phyloP scores from a whole-genome alignment of 2,113 vertebrate species.

The Pithys albifrons region DNA sequence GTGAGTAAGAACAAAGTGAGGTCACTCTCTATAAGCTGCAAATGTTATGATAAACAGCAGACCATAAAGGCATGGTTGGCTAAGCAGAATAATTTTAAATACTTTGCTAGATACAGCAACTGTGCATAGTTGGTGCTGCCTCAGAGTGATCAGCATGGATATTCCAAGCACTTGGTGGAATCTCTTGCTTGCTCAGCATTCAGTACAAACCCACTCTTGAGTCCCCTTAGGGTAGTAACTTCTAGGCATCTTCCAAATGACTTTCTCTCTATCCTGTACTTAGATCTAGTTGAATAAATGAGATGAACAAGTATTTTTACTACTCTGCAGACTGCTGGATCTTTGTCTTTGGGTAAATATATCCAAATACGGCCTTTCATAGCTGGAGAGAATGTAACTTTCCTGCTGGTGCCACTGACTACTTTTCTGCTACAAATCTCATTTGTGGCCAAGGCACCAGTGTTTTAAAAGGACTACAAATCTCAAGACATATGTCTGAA shows the following conservation, averaged over 20 bases:
- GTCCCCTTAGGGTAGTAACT: not conserved
- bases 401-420: not conserved
- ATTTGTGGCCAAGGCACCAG: not conserved
- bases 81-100: not conserved
- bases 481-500: not conserved
- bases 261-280: not conserved
- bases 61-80: not conserved
- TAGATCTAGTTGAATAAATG: not conserved
- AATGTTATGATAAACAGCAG: not conserved
- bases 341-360: not conserved
- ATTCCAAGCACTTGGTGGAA: not conserved
- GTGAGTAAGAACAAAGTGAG: conserved; percentile 3
- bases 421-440: not conserved
- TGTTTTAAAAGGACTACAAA: not conserved
- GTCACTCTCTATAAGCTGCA: not conserved
- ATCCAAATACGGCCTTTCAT: not conserved
- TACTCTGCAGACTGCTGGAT: not conserved
- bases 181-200: not conserved
- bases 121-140: not conserved
- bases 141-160: not conserved
- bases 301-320: not conserved
- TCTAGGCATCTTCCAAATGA: not conserved
- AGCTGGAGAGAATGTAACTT: not conserved
- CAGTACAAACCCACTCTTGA: not conserved
- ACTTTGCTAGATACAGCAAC: not conserved